Evolutionary conservation across 1,140 invertebrate species (phyloP).

Genomic region (Pseudoatta argentina): DNA sequence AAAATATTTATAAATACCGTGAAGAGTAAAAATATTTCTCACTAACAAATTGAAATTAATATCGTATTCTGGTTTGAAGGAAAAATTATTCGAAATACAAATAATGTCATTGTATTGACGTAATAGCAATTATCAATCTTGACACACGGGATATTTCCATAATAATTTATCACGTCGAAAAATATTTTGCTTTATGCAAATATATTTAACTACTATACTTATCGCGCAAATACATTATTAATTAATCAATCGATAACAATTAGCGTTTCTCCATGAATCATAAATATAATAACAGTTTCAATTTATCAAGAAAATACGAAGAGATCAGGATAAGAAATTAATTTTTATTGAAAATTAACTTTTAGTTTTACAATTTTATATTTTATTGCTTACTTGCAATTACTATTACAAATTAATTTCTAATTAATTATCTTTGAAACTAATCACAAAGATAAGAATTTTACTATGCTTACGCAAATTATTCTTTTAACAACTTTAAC

Average conservation of each 20-base stretch:
- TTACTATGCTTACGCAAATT: neutral
- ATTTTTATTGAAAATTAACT: neutral
- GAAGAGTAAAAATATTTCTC: neutral
- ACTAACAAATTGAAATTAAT: neutral
- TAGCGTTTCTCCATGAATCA: neutral
- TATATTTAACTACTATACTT: conserved; percentile 13
- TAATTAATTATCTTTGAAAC: neutral
- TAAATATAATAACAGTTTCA: neutral
- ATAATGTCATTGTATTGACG: conserved; percentile 15
- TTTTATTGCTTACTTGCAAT: neutral
- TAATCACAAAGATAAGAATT: neutral
- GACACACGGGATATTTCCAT: too few relatives aligned
- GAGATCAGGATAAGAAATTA: neutral
- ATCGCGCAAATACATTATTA: neutral
- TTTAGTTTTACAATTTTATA: neutral
- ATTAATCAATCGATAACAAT: neutral
- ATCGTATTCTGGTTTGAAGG: neutral
- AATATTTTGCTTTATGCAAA: conserved; percentile 15
- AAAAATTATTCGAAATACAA: neutral
- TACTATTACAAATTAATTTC: neutral
- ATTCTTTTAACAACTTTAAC: neutral
- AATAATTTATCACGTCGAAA: conserved; percentile 1
- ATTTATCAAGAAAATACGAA: conserved; percentile 1
- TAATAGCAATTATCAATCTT: neutral
- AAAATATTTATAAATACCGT: too few relatives aligned